Evolutionary conservation across 2,888 invertebrate species (phyloP), one percentile per base, ranked within the genome.

Genomic region (Cephalotes varians): DNA sequence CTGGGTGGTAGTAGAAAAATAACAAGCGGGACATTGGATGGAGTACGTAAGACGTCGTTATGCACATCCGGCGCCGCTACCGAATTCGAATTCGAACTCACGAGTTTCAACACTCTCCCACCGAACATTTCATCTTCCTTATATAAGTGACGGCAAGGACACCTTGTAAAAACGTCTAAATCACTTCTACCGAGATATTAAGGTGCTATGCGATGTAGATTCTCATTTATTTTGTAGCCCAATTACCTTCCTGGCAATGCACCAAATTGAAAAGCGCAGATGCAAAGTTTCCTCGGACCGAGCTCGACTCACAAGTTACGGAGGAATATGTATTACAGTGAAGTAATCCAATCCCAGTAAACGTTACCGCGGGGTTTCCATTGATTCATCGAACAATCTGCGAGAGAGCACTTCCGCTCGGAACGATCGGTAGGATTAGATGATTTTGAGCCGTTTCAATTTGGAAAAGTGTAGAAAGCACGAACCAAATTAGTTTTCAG

Each of bases 41-140:
- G 92, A 93, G 93, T 94, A 93, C 91, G 93, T 94, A 94, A 94
- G 94, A 94, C 92, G 93, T 93, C 94, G 94, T 94, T 94, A 92
- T 83, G 91, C 85, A 90, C 94, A 94, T 94, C 93, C 93, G 94
- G 94, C 81, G 92, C 92, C 88, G 81, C 89, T 79, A 69, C 85
- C 67, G 86, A 85, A 87, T 87, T 87, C 90, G 90, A 84, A 88
- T 88, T 84, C 37, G 89, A 85, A 83, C 86, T 87, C 84, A 65
- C 82, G 86, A 81, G 84, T 83, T 81, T 56, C 82, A 77, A 80
- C 81, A 58, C 62, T 44, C 67, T 51, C 15, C 28, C 34, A 71
- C 49, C 74, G 76, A 77, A 51, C 72, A 28, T 25, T 82, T 65
- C 80, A 44, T 86, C 79, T 72, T 82, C 64, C 82, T 80, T 83